These are phyloP conservation scores for Cyprinodon tularosa DNA, from an alignment of 2,113 vertebrate genomes.

Conservation along the genomic window DNA sequence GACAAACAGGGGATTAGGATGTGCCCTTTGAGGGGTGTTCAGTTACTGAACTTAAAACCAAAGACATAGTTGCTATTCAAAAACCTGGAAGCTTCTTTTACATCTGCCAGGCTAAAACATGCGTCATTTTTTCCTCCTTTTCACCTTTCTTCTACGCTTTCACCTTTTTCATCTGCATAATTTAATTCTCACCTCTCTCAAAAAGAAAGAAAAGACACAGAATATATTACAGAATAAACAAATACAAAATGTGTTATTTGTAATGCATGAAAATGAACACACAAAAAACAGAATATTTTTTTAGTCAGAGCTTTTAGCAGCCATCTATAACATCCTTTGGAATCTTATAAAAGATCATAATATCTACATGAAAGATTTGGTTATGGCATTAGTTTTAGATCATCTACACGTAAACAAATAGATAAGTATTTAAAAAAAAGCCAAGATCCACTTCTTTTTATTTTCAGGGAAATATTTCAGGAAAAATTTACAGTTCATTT, in stretches of 20 bases:
- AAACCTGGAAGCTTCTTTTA: slow-evolving; percentile 42
- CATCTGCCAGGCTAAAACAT: slow-evolving; percentile 43
- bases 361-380: neutral
- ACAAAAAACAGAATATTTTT: neutral
- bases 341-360: neutral
- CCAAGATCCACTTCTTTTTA: no score
- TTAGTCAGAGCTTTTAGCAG: neutral
- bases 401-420: neutral
- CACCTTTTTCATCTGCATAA: neutral
- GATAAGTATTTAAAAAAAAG: neutral
- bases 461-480: no score
- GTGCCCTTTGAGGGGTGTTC: slow-evolving; percentile 23
- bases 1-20: slow-evolving; percentile 15
- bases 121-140: slow-evolving; percentile 18
- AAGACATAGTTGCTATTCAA: slow-evolving; percentile 36
- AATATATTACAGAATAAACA: neutral
- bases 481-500: no score
- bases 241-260: no score
- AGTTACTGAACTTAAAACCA: slow-evolving; percentile 49
- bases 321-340: neutral
- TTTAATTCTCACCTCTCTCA: neutral
- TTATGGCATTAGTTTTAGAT: neutral
- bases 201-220: neutral
- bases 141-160: neutral
- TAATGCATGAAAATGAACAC: no score